Evolutionary conservation across 2,888 invertebrate species (phyloP).

Genomic region (Tetropium fuscum): DNA sequence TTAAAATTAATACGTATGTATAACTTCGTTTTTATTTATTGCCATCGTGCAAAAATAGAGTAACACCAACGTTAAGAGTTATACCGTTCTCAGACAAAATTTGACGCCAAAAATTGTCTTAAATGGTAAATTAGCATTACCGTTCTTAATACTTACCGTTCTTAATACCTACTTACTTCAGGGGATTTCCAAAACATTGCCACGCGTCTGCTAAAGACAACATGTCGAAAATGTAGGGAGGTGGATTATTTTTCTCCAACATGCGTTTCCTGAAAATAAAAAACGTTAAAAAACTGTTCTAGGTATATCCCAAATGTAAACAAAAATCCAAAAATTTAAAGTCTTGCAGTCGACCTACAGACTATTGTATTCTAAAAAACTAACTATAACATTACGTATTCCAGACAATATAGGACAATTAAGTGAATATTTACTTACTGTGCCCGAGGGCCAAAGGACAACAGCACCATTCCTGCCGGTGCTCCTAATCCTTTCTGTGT

Average conservation of each 20-base stretch:
- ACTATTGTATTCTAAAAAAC: no score
- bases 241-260: constrained; percentile 66
- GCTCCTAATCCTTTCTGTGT: constrained; percentile 80
- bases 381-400: no score
- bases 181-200: constrained; percentile 56
- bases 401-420: neutral
- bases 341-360: no score
- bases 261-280: constrained; percentile 67
- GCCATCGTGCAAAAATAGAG: no score
- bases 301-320: neutral
- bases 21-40: no score
- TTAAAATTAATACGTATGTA: no score
- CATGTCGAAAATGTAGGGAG: constrained; percentile 75
- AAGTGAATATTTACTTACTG: constrained; percentile 64
- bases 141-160: no score
- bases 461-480: constrained; percentile 78
- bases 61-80: no score
- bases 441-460: constrained; percentile 76
- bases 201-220: constrained; percentile 73
- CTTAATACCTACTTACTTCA: constrained; percentile 13
- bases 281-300: neutral
- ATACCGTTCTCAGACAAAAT: no score
- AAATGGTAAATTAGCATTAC: no score
- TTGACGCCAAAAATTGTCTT: no score
- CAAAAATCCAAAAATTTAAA: no score